A percentile compares a stretch with the other conserved stretches of the same genome.
phyloP scores from a whole-genome alignment of 2,888 invertebrate species.

The Lacanobia oleracea region DNA sequence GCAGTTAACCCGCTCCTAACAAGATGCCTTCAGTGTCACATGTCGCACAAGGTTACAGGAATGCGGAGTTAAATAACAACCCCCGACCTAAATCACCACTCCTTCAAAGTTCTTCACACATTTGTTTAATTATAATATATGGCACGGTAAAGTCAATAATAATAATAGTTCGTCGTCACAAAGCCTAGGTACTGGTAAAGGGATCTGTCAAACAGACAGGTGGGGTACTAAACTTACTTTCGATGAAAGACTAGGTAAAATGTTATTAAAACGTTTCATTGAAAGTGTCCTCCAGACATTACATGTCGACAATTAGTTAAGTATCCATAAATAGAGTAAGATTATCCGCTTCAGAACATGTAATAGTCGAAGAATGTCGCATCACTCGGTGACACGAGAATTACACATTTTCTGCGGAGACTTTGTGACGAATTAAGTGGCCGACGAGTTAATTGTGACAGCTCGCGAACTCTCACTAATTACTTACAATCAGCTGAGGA shows the following conservation, averaged over 20 bases:
- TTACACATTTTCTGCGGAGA: conserved; percentile 1
- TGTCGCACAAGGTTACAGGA: conserved; percentile 28
- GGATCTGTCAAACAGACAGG: background rate
- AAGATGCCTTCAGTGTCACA: conserved; percentile 31
- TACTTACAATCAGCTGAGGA: background rate
- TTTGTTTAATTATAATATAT: conserved; percentile 30
- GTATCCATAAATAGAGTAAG: background rate
- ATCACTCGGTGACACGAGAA: background rate
- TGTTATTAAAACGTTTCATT: background rate
- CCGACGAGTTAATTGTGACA: conserved; percentile 7
- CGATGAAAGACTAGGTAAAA: background rate
- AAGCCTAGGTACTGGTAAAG: background rate
- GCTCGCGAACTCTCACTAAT: background rate
- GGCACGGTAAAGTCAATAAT: background rate
- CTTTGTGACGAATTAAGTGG: conserved; percentile 22
- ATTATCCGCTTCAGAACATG: background rate
- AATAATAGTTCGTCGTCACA: background rate
- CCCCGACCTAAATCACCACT: conserved; percentile 30
- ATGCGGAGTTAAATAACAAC: conserved; percentile 46
- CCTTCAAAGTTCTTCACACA: conserved; percentile 16
- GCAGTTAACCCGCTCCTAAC: conserved; percentile 40
- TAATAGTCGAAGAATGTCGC: background rate
- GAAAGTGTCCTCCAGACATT: background rate
- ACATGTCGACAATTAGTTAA: conserved; percentile 16
- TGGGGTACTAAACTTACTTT: background rate